Conservation (phyloP, 2,888 invertebrate species). For the Cryptosula pallasiana region DNA sequence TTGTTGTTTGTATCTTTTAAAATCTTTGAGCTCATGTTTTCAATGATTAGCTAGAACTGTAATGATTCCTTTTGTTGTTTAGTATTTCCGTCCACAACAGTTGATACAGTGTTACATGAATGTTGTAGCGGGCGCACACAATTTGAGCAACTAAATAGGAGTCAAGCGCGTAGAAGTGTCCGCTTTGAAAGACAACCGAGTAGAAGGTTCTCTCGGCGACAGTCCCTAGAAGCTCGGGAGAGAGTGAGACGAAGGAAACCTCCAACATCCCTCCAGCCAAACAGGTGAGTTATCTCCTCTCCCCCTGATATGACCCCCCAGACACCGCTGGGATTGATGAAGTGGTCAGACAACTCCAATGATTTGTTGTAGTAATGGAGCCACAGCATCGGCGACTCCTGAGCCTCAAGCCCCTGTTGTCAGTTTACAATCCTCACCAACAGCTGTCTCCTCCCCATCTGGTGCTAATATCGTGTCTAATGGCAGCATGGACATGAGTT, state of each 20-base stretch:
- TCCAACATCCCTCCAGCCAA: background rate
- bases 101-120: no score
- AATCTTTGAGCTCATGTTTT: no score
- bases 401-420: background rate
- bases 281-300: background rate
- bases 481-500: background rate
- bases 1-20: no score
- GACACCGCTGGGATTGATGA: background rate
- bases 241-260: constrained; percentile 32
- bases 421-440: background rate
- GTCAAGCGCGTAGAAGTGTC: constrained; percentile 82
- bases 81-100: no score
- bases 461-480: background rate
- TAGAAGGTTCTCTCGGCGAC: constrained; percentile 88
- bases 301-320: no score
- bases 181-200: constrained; percentile 94
- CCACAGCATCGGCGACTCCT: no score
- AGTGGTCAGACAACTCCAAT: background rate
- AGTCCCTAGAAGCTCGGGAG: constrained; percentile 45
- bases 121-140: constrained; percentile 82
- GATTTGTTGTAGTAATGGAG: no score
- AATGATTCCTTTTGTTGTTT: no score
- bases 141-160: constrained; percentile 89
- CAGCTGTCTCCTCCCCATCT: constrained; percentile 1
- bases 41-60: no score